A percentile compares a stretch with the other conserved stretches of the same genome.
phyloP scores from a whole-genome alignment of 2,797 vertebrate genomes.

The Lacerta bilineata region DNA sequence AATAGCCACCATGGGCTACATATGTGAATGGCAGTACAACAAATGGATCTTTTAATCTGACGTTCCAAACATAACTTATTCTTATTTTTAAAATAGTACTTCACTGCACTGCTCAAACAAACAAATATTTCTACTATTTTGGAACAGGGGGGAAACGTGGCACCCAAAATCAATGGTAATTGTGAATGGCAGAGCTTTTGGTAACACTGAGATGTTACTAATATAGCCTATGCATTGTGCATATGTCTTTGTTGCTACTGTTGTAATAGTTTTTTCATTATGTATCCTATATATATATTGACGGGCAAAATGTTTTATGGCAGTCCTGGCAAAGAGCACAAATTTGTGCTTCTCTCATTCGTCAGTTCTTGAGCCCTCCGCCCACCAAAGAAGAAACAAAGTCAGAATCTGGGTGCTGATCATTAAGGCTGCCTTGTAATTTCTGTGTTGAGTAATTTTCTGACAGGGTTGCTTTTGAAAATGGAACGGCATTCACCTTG shows the following conservation, averaged over 20 bases:
- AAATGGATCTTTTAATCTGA: neutral
- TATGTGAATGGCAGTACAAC: constrained; percentile 2
- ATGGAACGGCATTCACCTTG: constrained; percentile 14
- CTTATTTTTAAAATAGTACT: neutral
- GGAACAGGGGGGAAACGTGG: constrained; percentile 11
- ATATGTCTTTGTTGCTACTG: neutral
- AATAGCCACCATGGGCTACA: neutral
- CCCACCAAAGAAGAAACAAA: constrained; percentile 29
- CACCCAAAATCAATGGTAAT: constrained; percentile 58
- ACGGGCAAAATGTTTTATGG: constrained; percentile 21
- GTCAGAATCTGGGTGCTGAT: constrained; percentile 1
- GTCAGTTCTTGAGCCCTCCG: neutral
- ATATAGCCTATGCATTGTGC: constrained; percentile 19
- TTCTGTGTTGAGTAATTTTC: constrained; percentile 36
- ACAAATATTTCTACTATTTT: neutral
- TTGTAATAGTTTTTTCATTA: constrained; percentile 7
- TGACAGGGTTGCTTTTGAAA: constrained; percentile 51
- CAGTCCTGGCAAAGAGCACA: neutral
- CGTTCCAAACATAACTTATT: neutral
- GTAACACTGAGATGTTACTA: constrained; percentile 35
- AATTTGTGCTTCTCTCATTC: neutral
- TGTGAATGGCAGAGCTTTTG: constrained; percentile 54
- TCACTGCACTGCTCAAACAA: neutral
- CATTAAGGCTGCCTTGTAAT: neutral
- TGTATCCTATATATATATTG: fast-evolving